Conservation (phyloP, 2,888 invertebrate species). For the Thymelicus acteon region DNA sequence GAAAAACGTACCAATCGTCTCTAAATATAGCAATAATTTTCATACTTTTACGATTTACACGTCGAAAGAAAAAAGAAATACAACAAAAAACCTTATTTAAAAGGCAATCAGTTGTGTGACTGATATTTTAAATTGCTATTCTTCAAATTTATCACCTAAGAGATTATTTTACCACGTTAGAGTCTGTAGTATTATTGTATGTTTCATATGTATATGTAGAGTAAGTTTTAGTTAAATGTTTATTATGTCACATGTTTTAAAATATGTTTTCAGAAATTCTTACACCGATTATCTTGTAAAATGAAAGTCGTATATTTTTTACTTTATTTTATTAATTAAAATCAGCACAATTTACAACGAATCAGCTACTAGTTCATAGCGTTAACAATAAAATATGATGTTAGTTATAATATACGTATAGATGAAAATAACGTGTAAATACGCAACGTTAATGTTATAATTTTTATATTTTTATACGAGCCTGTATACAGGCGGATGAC, state of each 20-base stretch:
- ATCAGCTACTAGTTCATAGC: neutral
- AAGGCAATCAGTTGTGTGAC: neutral
- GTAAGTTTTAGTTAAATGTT: no score
- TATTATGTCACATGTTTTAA: no score
- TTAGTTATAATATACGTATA: neutral
- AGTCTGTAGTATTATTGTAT: no score
- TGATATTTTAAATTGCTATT: neutral
- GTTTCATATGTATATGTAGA: no score
- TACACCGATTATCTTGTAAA: neutral
- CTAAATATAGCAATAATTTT: no score
- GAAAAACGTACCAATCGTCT: no score
- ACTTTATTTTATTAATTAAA: neutral
- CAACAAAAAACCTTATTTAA: no score
- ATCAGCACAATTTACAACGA: neutral
- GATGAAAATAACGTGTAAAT: slow-evolving; percentile 11
- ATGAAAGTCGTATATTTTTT: no score
- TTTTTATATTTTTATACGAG: slow-evolving; percentile 17
- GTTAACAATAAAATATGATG: neutral
- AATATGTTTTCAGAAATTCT: neutral
- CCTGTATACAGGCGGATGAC: slow-evolving; percentile 11
- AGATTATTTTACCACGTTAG: no score
- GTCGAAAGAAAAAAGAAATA: no score
- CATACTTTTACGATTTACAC: no score
- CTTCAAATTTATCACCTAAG: neutral
- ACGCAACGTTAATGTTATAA: neutral